A percentile compares a stretch with the other conserved stretches of the same genome.
phyloP scores from a whole-genome alignment of 2,113 vertebrate species.

The Danio rerio region DNA sequence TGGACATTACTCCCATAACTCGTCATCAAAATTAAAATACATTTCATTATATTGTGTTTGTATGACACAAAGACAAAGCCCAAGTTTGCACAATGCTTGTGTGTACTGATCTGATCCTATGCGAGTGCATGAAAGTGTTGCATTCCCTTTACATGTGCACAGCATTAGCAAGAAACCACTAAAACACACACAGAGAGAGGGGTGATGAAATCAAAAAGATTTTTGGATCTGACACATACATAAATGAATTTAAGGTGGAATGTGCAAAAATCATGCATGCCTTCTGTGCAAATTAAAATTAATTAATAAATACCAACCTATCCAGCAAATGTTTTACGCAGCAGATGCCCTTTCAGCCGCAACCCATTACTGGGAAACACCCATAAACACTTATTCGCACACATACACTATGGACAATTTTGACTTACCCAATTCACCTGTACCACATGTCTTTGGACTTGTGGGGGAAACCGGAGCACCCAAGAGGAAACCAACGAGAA shows the following conservation, averaged over 20 bases:
- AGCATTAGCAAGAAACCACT: not conserved
- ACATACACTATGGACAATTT: too few species aligned
- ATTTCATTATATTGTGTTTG: not conserved
- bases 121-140: not conserved
- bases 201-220: conserved; percentile 8
- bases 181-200: not conserved
- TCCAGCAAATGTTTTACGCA: too few species aligned
- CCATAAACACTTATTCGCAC: too few species aligned
- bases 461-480: too few species aligned
- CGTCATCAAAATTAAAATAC: not conserved
- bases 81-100: not conserved
- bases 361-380: too few species aligned
- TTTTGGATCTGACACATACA: conserved; percentile 35
- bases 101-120: not conserved
- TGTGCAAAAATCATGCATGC: conserved; percentile 38
- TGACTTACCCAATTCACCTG: too few species aligned
- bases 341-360: too few species aligned
- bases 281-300: not conserved
- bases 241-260: conserved; percentile 34
- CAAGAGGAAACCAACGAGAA: too few species aligned
- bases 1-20: conserved; percentile 6
- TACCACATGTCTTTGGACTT: too few species aligned
- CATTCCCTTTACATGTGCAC: conserved; percentile 4
- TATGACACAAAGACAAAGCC: not conserved
- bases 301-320: too few species aligned